Evolutionary conservation across 2,888 invertebrate species (phyloP).

Genomic region (Melipona bicolor): DNA sequence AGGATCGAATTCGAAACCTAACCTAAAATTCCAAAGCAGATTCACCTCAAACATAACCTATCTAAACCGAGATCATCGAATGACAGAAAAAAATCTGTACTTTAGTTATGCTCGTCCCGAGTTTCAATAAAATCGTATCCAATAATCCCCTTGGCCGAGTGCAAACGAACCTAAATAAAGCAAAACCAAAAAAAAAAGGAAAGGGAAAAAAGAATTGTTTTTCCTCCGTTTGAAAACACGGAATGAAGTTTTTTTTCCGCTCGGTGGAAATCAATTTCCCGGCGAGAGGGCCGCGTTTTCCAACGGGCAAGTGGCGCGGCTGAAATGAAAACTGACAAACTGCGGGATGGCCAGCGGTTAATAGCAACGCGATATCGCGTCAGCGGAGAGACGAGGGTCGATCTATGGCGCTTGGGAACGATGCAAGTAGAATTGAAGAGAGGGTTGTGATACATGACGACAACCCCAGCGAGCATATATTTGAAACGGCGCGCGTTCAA

Average conservation of each 20-base stretch:
- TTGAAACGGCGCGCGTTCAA: conserved; percentile 14
- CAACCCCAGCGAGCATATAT: background rate
- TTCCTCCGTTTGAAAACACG: background rate
- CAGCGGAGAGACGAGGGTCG: conserved; percentile 12
- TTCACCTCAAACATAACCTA: no score
- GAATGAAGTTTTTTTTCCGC: background rate
- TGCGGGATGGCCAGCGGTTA: conserved; percentile 29
- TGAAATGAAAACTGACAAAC: conserved; percentile 41
- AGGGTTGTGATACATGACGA: conserved; percentile 8
- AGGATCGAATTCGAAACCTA: no score
- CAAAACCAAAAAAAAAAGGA: no score
- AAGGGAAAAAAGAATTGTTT: background rate
- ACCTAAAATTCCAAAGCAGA: no score
- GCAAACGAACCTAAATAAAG: background rate
- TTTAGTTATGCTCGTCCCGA: no score
- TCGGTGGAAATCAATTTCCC: conserved; percentile 15
- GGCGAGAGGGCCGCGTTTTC: background rate
- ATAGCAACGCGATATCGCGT: conserved; percentile 25
- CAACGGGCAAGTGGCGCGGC: background rate
- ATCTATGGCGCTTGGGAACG: conserved; percentile 11
- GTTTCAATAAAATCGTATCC: background rate
- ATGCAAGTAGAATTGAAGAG: background rate
- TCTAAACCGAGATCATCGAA: no score
- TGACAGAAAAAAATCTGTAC: no score
- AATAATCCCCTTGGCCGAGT: background rate